phyloP scores from a whole-genome alignment of 2,888 invertebrate genomes.

The Limnephilus rhombicus region DNA sequence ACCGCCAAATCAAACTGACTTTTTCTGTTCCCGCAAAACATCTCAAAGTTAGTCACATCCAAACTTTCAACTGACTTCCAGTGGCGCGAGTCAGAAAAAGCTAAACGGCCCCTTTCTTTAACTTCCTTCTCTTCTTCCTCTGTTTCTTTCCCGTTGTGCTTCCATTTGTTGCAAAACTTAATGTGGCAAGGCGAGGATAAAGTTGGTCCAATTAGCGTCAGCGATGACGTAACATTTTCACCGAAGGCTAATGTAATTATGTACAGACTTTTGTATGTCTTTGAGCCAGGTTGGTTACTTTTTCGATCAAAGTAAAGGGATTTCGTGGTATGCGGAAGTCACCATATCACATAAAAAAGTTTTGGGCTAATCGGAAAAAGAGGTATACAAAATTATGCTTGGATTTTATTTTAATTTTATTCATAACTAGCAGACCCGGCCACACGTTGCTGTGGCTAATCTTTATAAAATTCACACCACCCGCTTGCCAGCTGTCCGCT shows the following conservation, averaged over 20 bases:
- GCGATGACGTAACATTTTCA: conserved; percentile 22
- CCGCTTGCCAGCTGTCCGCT: too few relatives aligned
- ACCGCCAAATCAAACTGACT: not conserved
- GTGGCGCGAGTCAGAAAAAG: not conserved
- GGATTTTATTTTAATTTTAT: too few relatives aligned
- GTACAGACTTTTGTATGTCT: not conserved
- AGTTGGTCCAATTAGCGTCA: conserved; percentile 48
- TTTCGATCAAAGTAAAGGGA: not conserved
- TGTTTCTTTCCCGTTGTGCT: not conserved
- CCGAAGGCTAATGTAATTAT: conserved; percentile 25
- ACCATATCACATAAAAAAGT: too few relatives aligned
- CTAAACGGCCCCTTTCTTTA: conserved; percentile 10
- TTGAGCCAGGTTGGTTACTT: not conserved
- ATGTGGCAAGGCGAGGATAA: conserved; percentile 18
- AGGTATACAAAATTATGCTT: too few relatives aligned
- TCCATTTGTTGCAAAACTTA: conserved; percentile 21
- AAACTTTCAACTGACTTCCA: not conserved
- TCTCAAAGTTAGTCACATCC: not conserved
- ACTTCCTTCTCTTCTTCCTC: not conserved
- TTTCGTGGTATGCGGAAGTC: not conserved
- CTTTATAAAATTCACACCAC: too few relatives aligned
- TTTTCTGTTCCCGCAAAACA: not conserved
- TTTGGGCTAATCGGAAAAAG: too few relatives aligned
- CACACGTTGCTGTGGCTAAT: too few relatives aligned
- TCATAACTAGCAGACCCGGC: too few relatives aligned